Conservation (phyloP, 2,113 vertebrate species). For the Thamnophis sirtalis region DNA sequence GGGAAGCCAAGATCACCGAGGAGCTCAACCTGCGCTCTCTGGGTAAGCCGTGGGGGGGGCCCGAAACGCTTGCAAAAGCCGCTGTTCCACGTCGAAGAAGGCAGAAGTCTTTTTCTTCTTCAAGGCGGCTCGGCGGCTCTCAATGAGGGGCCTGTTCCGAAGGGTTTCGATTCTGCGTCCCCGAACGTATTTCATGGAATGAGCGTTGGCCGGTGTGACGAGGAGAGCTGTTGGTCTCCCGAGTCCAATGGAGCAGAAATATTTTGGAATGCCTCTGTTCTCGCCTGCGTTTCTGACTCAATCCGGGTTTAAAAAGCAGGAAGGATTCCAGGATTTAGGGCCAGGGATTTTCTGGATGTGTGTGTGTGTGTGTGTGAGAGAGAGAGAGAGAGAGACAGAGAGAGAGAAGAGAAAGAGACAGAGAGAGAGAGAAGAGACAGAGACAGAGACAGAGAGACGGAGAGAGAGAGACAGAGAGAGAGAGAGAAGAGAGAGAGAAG, state of each 20-base stretch:
- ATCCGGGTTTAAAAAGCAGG: not conserved
- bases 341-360: too few species aligned
- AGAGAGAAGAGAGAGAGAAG: too few species aligned
- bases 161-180: not conserved
- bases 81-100: not conserved
- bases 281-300: not conserved
- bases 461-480: too few species aligned
- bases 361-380: too few species aligned
- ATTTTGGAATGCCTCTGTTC: not conserved
- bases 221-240: not conserved
- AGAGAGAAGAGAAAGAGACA: too few species aligned
- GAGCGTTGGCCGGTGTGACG: not conserved
- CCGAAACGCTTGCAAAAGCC: not conserved
- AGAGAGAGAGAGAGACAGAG: too few species aligned
- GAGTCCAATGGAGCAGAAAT: not conserved
- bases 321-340: not conserved
- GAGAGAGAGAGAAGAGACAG: too few species aligned
- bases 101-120: not conserved
- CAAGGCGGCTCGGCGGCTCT: not conserved
- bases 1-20: slow-evolving; percentile 90
- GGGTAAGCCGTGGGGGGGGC: slow-evolving; percentile 64
- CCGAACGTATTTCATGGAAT: not conserved
- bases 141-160: not conserved
- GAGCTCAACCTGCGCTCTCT: slow-evolving; percentile 90
- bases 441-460: too few species aligned